Evolutionary conservation across 2,113 vertebrate genomes (phyloP).

Genomic region (Takifugu bimaculatus): DNA sequence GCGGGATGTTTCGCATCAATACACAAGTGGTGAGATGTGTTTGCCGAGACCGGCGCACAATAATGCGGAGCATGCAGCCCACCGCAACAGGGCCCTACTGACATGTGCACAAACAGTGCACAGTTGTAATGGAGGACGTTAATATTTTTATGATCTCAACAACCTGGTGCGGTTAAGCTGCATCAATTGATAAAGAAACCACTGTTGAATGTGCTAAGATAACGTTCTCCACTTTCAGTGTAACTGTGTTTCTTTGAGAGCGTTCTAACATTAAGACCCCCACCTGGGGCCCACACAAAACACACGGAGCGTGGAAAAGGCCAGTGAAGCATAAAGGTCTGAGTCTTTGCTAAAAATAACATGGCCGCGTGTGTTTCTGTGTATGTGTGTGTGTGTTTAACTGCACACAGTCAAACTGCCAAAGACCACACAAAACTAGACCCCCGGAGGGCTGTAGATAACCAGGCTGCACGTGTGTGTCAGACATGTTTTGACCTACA

Average conservation of each 20-base stretch:
- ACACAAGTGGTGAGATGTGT: constrained; percentile 4
- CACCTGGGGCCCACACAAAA: neutral
- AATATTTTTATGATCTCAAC: too few species aligned
- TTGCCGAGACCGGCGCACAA: neutral
- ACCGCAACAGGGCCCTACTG: too few species aligned
- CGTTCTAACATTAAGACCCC: constrained; percentile 2
- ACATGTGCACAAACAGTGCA: neutral
- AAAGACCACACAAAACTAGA: constrained; percentile 35
- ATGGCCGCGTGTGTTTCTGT: constrained; percentile 3
- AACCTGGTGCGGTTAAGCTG: too few species aligned
- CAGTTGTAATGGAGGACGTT: too few species aligned
- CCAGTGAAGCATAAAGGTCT: constrained; percentile 25
- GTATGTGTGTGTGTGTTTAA: constrained; percentile 8
- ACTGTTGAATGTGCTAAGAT: neutral
- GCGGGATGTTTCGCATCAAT: constrained; percentile 21
- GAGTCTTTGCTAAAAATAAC: constrained; percentile 56
- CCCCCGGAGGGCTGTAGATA: constrained; percentile 24
- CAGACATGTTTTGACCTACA: constrained; percentile 6
- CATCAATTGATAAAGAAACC: too few species aligned
- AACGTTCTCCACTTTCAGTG: constrained; percentile 4
- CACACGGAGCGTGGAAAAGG: constrained; percentile 12
- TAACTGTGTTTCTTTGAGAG: constrained; percentile 5
- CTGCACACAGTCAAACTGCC: constrained; percentile 33
- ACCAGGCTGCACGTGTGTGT: constrained; percentile 11
- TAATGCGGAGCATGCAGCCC: neutral